Base-by-base conservation (phyloP, 64 coral and sea anemone genomes). In the Stylophora pistillata region DNA sequence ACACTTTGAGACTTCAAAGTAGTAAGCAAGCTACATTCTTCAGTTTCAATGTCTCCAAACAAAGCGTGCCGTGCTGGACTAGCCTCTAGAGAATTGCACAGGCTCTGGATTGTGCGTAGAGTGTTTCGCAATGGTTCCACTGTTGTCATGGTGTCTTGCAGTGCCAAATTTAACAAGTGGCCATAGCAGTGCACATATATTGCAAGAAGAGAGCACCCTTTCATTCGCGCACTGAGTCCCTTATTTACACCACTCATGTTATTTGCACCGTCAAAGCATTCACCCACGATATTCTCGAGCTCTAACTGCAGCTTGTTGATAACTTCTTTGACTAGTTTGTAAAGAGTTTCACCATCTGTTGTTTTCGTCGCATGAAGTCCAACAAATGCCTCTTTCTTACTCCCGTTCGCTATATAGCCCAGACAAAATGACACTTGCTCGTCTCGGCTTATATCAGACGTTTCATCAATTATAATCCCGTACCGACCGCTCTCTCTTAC, bases 251-350 rank as follows among this genome's bases (percentile, higher is more conserved):
- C 89, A 59, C 79, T 91, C 89, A 91, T 91, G 30, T 83, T 85
- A 56, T 53, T 73, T 65, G 89, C 89, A 74, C 79, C 89, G 61
- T 91, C 89, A 76, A 75, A 91, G 73, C 79, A 91, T 76, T 85
- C 55, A n/a, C n/a, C n/a, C n/a, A n/a, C n/a, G n/a, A n/a, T n/a
- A n/a, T n/a, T n/a, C n/a, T n/a, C n/a, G n/a, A n/a, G n/a, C n/a
- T n/a, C n/a, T n/a, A n/a, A n/a, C n/a, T n/a, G n/a, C n/a, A n/a
- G n/a, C n/a, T n/a, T n/a, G n/a, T n/a, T n/a, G n/a, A n/a, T n/a
- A n/a, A n/a, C n/a, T n/a, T n/a, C n/a, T n/a, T n/a, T n/a, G n/a
- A n/a, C n/a, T n/a, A n/a, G n/a, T n/a, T n/a, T n/a, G n/a, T n/a
- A n/a, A n/a, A n/a, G n/a, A n/a, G n/a, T n/a, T n/a, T n/a, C n/a